These are phyloP conservation scores for Salvelinus namaycush DNA, from an alignment of 2,113 vertebrate genomes.

Conservation along the genomic window DNA sequence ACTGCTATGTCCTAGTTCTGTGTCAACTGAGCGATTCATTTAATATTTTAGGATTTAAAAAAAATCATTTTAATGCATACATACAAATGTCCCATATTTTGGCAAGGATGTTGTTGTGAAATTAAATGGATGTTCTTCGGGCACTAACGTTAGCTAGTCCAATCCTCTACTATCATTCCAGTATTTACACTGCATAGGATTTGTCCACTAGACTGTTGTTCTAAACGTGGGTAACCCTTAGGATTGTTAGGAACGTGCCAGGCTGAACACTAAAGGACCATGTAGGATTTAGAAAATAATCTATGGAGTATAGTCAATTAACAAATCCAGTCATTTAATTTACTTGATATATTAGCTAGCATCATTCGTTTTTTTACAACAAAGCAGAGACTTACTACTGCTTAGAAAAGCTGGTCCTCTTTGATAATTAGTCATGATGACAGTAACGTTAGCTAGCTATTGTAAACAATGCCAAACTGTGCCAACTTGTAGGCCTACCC, in stretches of 20 bases:
- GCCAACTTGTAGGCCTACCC: background rate
- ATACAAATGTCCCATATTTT: background rate
- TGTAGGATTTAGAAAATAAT: slow-evolving; percentile 2
- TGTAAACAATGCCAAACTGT: background rate
- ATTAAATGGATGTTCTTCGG: background rate
- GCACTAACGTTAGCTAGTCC: background rate
- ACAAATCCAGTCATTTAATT: too few species aligned
- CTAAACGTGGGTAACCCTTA: background rate
- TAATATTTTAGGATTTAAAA: background rate
- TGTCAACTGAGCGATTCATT: slow-evolving; percentile 25
- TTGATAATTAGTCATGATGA: background rate
- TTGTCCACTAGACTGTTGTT: background rate
- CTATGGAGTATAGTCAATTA: background rate
- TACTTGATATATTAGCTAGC: background rate
- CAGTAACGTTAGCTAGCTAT: background rate
- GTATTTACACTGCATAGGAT: slow-evolving; percentile 41
- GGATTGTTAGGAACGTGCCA: slow-evolving; percentile 16
- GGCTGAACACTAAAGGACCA: too few species aligned
- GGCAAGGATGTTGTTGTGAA: background rate
- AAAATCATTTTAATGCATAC: background rate
- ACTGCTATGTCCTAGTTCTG: slow-evolving; percentile 24
- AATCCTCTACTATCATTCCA: slow-evolving; percentile 7
- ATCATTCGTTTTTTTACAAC: background rate
- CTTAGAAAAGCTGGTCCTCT: background rate
- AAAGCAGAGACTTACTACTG: background rate